Evolutionary conservation across 2,113 vertebrate species (phyloP).

Genomic region (Ivindomyrus marchei): DNA sequence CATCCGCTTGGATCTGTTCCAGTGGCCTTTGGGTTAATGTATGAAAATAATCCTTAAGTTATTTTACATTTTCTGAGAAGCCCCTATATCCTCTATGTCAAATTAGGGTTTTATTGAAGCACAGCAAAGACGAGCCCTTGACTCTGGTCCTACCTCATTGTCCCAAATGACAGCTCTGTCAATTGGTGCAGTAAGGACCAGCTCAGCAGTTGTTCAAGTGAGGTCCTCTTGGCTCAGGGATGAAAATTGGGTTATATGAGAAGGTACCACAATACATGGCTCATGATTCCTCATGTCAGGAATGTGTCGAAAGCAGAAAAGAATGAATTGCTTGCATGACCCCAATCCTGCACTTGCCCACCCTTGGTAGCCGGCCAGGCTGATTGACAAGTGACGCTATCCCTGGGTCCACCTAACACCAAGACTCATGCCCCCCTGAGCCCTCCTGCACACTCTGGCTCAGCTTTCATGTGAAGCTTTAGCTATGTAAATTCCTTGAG

Average conservation of each 20-base stretch:
- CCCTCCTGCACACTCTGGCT: slow-evolving; percentile 44
- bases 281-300: slow-evolving; percentile 41
- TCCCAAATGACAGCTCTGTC: slow-evolving; percentile 28
- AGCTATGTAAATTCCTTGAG: slow-evolving; percentile 53
- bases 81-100: not conserved
- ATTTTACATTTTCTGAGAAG: not conserved
- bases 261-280: slow-evolving; percentile 37
- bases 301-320: slow-evolving; percentile 52
- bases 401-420: slow-evolving; percentile 50
- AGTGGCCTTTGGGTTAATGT: not conserved
- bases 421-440: slow-evolving; percentile 24
- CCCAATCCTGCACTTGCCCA: slow-evolving; percentile 28
- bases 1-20: not conserved
- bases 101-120: slow-evolving; percentile 19
- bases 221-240: slow-evolving; percentile 2
- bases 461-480: slow-evolving; percentile 61
- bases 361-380: slow-evolving; percentile 50
- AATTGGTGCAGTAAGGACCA: slow-evolving; percentile 6
- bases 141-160: slow-evolving; percentile 30
- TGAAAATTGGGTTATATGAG: slow-evolving; percentile 31
- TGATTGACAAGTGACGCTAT: slow-evolving; percentile 57
- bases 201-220: slow-evolving; percentile 17
- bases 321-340: slow-evolving; percentile 34
- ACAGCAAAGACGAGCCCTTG: not conserved
- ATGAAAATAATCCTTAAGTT: not conserved